Evolutionary conservation across 1,140 invertebrate genomes (phyloP).

Genomic region (Cherax destructor): DNA sequence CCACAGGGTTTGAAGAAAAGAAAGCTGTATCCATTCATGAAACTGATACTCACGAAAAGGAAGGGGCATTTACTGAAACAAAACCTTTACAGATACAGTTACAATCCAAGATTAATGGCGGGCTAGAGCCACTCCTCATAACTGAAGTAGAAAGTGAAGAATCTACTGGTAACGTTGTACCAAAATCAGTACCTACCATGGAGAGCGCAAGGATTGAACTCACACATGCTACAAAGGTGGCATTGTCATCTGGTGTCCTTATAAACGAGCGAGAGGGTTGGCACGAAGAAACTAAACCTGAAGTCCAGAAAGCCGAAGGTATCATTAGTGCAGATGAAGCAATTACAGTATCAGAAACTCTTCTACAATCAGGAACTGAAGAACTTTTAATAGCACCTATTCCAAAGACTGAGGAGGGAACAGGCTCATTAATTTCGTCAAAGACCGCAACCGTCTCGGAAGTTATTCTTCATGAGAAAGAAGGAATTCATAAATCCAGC

Average conservation of each 20-base stretch:
- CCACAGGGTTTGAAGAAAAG: constrained; percentile 75
- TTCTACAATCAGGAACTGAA: constrained; percentile 49
- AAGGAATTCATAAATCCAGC: constrained; percentile 78
- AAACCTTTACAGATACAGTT: constrained; percentile 33
- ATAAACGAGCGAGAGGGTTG: constrained; percentile 61
- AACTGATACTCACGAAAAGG: constrained; percentile 79
- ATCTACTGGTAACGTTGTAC: constrained; percentile 30
- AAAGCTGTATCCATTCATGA: constrained; percentile 82
- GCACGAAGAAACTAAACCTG: constrained; percentile 73
- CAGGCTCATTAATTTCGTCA: constrained; percentile 51
- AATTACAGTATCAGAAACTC: constrained; percentile 76
- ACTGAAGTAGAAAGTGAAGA: constrained; percentile 64
- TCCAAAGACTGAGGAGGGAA: constrained; percentile 64
- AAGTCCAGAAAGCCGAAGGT: constrained; percentile 76
- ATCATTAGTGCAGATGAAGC: constrained; percentile 80
- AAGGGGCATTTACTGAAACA: constrained; percentile 75
- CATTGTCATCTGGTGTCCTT: constrained; percentile 57
- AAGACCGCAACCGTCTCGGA: constrained; percentile 74
- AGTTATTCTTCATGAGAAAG: constrained; percentile 80
- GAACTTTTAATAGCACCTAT: constrained; percentile 33
- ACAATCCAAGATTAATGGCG: constrained; percentile 50
- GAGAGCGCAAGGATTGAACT: constrained; percentile 56
- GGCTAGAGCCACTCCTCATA: constrained; percentile 42
- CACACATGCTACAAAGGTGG: constrained; percentile 55
- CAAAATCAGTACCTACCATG: not conserved